These are phyloP conservation scores for Drosophila leontia DNA, from an alignment of 1,140 invertebrate genomes.

Conservation along the genomic window DNA sequence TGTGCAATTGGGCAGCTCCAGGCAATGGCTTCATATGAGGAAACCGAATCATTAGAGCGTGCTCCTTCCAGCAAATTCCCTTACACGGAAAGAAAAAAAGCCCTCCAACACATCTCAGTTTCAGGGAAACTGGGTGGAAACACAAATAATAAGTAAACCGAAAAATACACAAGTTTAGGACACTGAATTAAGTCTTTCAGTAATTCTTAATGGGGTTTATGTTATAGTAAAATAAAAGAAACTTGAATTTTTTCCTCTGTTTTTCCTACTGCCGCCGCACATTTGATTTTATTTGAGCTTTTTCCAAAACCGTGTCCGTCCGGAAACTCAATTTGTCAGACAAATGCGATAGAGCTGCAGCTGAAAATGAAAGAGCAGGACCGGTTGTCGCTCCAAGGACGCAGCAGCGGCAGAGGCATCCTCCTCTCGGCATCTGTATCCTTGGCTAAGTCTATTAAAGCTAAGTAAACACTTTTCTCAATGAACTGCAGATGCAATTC, in stretches of 20 bases:
- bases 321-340: conserved; percentile 71
- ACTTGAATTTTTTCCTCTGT: conserved; percentile 2
- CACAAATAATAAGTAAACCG: too few relatives aligned
- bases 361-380: conserved; percentile 25
- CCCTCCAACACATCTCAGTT: neutral
- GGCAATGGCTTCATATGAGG: conserved; percentile 37
- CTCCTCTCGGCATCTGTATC: conserved; percentile 13
- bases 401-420: conserved; percentile 1
- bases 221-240: neutral
- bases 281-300: conserved; percentile 55
- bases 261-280: conserved; percentile 18
- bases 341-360: conserved; percentile 48
- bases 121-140: neutral
- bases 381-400: conserved; percentile 22
- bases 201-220: too few relatives aligned
- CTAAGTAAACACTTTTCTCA: conserved; percentile 31
- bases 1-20: conserved; percentile 42
- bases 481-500: conserved; percentile 36
- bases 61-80: conserved; percentile 8
- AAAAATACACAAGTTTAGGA: too few relatives aligned
- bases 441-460: conserved; percentile 39
- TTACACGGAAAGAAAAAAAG: neutral
- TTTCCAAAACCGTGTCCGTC: conserved; percentile 39
- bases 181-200: too few relatives aligned
- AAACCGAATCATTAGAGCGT: conserved; percentile 45